Conservation (phyloP, 2,888 invertebrate species). For the Carterocephalus palaemon region DNA sequence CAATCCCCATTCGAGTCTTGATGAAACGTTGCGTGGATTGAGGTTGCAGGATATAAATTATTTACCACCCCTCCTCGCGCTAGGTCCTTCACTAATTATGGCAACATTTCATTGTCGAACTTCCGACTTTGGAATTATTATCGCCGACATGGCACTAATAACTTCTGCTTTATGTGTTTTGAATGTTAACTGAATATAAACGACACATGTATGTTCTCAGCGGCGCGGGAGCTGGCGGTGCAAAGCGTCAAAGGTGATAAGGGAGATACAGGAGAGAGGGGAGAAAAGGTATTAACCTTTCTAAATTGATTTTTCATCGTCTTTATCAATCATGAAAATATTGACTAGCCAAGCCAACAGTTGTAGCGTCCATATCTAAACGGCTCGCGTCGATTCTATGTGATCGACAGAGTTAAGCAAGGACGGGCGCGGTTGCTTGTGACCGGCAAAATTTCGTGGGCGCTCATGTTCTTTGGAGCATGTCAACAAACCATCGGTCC, state of each 20-base stretch:
- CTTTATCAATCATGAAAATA: too few species aligned
- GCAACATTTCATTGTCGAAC: conserved; percentile 27
- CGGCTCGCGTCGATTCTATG: too few species aligned
- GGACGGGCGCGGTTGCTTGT: too few species aligned
- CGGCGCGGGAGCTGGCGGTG: conserved; percentile 43
- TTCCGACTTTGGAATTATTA: conserved; percentile 22
- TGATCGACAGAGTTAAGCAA: too few species aligned
- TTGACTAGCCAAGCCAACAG: too few species aligned
- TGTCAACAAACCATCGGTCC: too few species aligned
- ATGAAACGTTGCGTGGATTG: conserved; percentile 30
- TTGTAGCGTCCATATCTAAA: too few species aligned
- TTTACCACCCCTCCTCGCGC: conserved; percentile 26
- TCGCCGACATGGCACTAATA: conserved; percentile 34
- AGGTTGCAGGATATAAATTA: conserved; percentile 32
- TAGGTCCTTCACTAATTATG: conserved; percentile 31
- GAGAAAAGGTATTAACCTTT: conserved; percentile 66
- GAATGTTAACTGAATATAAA: conserved; percentile 44
- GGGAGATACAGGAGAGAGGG: conserved; percentile 55
- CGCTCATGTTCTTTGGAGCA: too few species aligned
- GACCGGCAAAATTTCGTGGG: too few species aligned
- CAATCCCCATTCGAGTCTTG: conserved; percentile 12
- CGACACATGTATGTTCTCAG: conserved; percentile 47
- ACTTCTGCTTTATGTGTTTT: conserved; percentile 45
- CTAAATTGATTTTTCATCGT: conserved; percentile 26
- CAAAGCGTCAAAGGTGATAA: conserved; percentile 35